Evolutionary conservation across 2,113 vertebrate species (phyloP), one percentile per base, ranked within the genome.

Genomic region (Xenopus laevis): DNA sequence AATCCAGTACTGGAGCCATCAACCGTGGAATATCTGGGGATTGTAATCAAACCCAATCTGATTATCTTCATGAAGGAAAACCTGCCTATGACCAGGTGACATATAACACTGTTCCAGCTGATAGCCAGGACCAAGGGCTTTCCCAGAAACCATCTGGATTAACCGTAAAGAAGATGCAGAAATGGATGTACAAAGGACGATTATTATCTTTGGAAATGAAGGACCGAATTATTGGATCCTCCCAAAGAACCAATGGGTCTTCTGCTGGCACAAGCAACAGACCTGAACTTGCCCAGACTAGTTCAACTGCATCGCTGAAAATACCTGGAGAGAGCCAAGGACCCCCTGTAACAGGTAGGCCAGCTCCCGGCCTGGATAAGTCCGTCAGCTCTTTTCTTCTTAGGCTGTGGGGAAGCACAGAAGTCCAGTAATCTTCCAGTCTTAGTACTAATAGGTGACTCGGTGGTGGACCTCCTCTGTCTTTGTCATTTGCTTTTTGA

Each of bases 181-280:
- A 92, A 81, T 96, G 94, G 95, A 94, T 96, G 95, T 92, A 93
- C 84, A 94, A 87, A 86, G 94, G 95, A 3, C 93, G 93, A 21
- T 45, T 95, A 77, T 84, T 95, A 81, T 94, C 95, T 1, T 89
- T 91, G 1, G 94, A 94, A 77, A 91, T 93, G 91, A 94, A 93
- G 85, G 91, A 93, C 76, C 92, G 94, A 20, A 88, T 92, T 15
- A 86, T 85, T 1, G 92, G 90, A 23, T 84, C 91, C 0, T 71
- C 83, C 46, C 59, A 84, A 13, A 85, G 84, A 0, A 79, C 72
- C 79, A 46, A 66, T 1, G 83, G 76, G 65, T 73, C 75, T 46
- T 52, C 77, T 44, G 81, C 80, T 55, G 55, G 73, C 8, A 68
- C 58, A 27, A 59, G 68, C 70, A 33, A 77, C 53, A 71, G 60